phyloP scores from a whole-genome alignment of 2,888 invertebrate species.

The Nysson spinosus region DNA sequence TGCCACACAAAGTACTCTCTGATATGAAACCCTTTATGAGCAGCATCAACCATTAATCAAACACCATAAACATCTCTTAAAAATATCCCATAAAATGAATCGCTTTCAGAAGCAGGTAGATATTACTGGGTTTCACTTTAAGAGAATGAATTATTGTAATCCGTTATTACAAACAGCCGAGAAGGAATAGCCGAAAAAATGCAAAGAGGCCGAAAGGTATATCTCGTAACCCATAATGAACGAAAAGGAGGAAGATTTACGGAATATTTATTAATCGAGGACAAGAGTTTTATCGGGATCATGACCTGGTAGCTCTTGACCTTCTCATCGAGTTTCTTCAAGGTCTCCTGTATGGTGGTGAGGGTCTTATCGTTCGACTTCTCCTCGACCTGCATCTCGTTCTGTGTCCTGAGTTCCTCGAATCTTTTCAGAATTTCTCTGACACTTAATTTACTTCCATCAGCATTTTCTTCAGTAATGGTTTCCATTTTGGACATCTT shows the following conservation, averaged over 20 bases:
- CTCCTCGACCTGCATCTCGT: constrained; percentile 64
- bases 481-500: constrained; percentile 84
- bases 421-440: constrained; percentile 90
- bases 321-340: constrained; percentile 77
- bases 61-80: no score
- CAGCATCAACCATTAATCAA: no score
- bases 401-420: constrained; percentile 81
- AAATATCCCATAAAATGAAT: no score
- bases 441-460: constrained; percentile 88
- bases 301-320: constrained; percentile 75
- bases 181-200: no score
- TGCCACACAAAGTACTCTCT: no score
- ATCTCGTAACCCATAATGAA: no score
- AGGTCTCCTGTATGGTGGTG: constrained; percentile 76
- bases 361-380: constrained; percentile 72
- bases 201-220: no score
- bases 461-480: constrained; percentile 86
- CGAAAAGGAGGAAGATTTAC: constrained; percentile 18
- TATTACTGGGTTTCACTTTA: no score
- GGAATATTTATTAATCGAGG: constrained; percentile 38
- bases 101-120: no score
- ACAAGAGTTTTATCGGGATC: constrained; percentile 46
- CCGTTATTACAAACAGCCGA: no score
- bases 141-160: no score
- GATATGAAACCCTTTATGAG: no score